Evolutionary conservation across 2,797 vertebrate species (phyloP), one percentile per base, ranked within the genome.

Genomic region (Synanceia verrucosa): DNA sequence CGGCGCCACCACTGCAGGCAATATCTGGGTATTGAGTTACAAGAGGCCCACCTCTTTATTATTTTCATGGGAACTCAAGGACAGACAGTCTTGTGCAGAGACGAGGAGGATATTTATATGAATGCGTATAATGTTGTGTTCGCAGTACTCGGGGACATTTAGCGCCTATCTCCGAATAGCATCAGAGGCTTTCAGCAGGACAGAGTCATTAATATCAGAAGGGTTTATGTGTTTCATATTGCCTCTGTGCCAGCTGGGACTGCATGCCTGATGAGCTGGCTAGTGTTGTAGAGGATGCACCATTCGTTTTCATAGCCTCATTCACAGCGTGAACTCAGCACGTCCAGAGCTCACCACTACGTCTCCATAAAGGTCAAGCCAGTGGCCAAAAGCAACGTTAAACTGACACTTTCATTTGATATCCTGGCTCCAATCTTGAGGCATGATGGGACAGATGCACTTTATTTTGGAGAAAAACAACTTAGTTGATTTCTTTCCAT

Each of bases 41-140:
- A 82, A 78, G 86, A 88, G 89, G 86, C 88, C 88, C 88, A 84
- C 81, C 78, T 86, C 88, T 89, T 80, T 88, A 89, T 92, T 90
- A 89, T 93, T 90, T 94, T 81, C 94, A 92, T 93, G 92, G 93
- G 93, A 94, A 94, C 92, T 88, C 89, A 85, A 91, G 88, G 88
- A 82, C 88, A 50, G 60, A 50, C 79, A 23, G 74, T 81, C 85
- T 83, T 65, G 76, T 70, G 76, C 70, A 1, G 74, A 83, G 84
- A 84, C 81, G 84, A 83, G 84, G 37, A 69, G 86, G 86, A 79
- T 88, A 89, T 90, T 89, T 89, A 90, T 89, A 91, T 89, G 88
- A 90, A 92, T 91, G 75, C 82, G 75, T 80, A 86, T 91, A 91
- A 89, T 91, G 88, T 87, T 89, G 87, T 86, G 87, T 71, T 87